Percentiles rank a stretch among this genome's conserved stretches.
Evolutionary conservation across 2,888 invertebrate species (phyloP).

Genomic region (Sabatieria punctata): DNA sequence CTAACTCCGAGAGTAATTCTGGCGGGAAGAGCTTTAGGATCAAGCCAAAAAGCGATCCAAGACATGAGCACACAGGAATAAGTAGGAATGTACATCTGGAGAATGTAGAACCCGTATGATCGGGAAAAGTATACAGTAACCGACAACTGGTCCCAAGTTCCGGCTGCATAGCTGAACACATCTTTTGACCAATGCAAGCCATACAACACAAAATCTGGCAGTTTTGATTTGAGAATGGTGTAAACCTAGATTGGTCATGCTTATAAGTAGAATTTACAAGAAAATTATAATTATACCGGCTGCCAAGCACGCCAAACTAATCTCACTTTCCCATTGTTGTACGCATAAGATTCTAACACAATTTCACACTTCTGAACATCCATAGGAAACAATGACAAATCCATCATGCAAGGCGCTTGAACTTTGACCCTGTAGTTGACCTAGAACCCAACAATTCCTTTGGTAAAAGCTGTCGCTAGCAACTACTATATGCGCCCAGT

Average conservation of each 20-base stretch:
- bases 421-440: conserved; percentile 24
- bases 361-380: no score
- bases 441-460: no score
- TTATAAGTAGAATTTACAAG: no score
- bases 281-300: conserved; percentile 14
- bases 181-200: conserved; percentile 24
- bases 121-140: conserved; percentile 24
- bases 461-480: no score
- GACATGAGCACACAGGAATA: conserved; percentile 22
- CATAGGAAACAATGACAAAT: conserved; percentile 20
- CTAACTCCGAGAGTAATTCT: conserved; percentile 23
- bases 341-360: conserved; percentile 26
- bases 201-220: conserved; percentile 23
- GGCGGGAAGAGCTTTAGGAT: conserved; percentile 24
- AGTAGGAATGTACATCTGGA: conserved; percentile 26
- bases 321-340: conserved; percentile 24
- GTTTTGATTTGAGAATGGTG: conserved; percentile 22
- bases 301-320: conserved; percentile 24
- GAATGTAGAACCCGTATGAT: conserved; percentile 24
- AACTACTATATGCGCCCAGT: no score
- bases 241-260: conserved; percentile 21
- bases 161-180: conserved; percentile 24
- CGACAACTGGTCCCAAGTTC: conserved; percentile 26
- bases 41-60: conserved; percentile 27
- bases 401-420: conserved; percentile 20